Evolutionary conservation across 1,140 invertebrate genomes (phyloP).

Genomic region (Caenorhabditis tropicalis): DNA sequence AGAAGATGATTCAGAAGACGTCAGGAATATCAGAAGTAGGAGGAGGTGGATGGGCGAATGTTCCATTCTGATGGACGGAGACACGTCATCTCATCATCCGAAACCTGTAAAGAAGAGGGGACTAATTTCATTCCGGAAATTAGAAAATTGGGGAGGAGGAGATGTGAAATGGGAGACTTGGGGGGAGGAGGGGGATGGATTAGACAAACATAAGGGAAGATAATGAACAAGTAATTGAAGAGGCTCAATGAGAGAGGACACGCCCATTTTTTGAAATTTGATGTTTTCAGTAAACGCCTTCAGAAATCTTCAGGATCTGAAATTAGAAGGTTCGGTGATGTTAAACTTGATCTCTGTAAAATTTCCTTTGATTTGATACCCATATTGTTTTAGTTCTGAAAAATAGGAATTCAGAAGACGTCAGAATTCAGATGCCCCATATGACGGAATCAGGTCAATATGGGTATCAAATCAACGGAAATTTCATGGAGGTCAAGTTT

Average conservation of each 20-base stretch:
- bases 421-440: too few relatives aligned
- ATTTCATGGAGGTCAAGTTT: too few relatives aligned
- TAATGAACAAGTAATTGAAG: neutral
- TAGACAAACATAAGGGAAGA: neutral
- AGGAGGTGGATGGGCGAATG: neutral
- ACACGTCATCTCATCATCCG: constrained; percentile 3
- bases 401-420: too few relatives aligned
- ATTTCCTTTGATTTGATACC: too few relatives aligned
- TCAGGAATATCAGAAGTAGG: neutral
- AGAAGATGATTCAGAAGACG: neutral
- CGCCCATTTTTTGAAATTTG: neutral
- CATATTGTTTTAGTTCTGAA: too few relatives aligned
- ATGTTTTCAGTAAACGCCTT: too few relatives aligned
- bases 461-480: too few relatives aligned
- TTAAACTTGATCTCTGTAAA: too few relatives aligned
- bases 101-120: neutral
- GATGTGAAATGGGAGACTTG: neutral
- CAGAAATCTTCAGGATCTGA: too few relatives aligned
- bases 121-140: constrained; percentile 4
- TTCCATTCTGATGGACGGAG: neutral
- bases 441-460: too few relatives aligned
- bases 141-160: neutral
- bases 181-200: neutral
- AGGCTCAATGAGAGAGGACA: neutral
- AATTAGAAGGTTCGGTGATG: too few relatives aligned